These are phyloP conservation scores for Fragum whitleyi DNA, from an alignment of 2,888 invertebrate genomes.

Conservation along the genomic window DNA sequence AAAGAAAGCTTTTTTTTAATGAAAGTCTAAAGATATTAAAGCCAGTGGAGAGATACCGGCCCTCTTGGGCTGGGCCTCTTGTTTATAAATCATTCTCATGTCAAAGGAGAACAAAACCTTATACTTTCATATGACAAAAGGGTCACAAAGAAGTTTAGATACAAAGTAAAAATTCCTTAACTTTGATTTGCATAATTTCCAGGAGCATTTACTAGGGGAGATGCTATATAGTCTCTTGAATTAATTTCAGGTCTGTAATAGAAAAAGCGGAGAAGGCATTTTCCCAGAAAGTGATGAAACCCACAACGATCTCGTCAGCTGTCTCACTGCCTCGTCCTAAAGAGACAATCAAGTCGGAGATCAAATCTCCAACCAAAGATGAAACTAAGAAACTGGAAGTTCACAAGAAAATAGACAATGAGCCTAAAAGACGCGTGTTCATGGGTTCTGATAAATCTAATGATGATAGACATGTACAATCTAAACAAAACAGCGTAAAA, in stretches of 20 bases:
- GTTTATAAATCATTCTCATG: too few species aligned
- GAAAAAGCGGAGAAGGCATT: slow-evolving; percentile 96
- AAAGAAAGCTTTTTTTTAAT: too few species aligned
- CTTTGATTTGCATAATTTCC: too few species aligned
- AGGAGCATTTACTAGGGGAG: too few species aligned
- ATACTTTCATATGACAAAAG: too few species aligned
- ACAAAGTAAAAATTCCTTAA: too few species aligned
- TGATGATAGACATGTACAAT: slow-evolving; percentile 50
- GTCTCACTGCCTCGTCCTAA: slow-evolving; percentile 49
- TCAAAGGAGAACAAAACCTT: too few species aligned
- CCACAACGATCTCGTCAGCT: slow-evolving; percentile 85
- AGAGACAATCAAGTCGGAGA: slow-evolving; percentile 31
- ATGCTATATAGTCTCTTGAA: too few species aligned
- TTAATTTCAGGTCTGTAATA: slow-evolving; percentile 88
- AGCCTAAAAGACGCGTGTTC: slow-evolving; percentile 64
- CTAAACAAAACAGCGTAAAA: slow-evolving; percentile 60
- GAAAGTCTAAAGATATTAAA: too few species aligned
- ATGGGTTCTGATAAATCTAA: slow-evolving; percentile 57
- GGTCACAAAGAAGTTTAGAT: too few species aligned
- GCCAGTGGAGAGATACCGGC: too few species aligned
- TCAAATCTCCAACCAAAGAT: slow-evolving; percentile 28
- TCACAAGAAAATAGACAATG: slow-evolving; percentile 33
- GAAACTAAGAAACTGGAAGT: slow-evolving; percentile 29
- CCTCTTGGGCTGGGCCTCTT: too few species aligned
- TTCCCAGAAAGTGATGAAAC: slow-evolving; percentile 94